Evolutionary conservation across 2,797 vertebrate genomes (phyloP), one percentile per base, ranked within the genome.

Genomic region (Danio aesculapii): DNA sequence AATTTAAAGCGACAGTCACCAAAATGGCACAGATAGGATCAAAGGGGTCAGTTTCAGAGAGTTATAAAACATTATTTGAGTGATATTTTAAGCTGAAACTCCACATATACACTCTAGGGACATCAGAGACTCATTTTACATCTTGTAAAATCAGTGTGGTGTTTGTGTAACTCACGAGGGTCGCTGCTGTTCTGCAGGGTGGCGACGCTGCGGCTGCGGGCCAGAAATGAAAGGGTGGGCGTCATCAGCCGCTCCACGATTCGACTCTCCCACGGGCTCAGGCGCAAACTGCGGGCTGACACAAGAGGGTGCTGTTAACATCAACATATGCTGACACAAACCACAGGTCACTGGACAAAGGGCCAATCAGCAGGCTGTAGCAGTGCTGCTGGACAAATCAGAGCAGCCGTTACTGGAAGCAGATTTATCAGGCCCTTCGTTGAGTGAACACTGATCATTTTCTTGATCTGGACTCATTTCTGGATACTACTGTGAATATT

Each of bases 181-280:
- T 98, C 96, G 82, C 94, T 94, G 0, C 93, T 95, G 88, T 95
- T 95, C 6, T 95, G 94, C 84, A 99, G 94, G 0, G 95, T 96
- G 89, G 95, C 96, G 0, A 96, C 96, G 2, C 98, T 98, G 75
- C 97, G 95, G 86, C 97, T 99, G 83, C 97, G 95, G 0, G 97
- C 97, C 59, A 99, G 92, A 92, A 99, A 99, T 84, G 98, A 99
- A 87, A 99, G 91, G 0, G 98, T 99, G 1, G 97, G 98, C 0
- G 97, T 99, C 97, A 98, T 99, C 88, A 99, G 93, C 75, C 98
- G 93, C 92, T 99, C 97, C 92, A 99, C 98, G 8, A 99, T 98
- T 85, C 95, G 96, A 90, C 97, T 98, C 93, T 99, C 98, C 97
- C 98, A 98, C 0, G 98, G 94, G 79, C 98, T 99, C 84, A 99